A percentile compares a stretch with the other conserved stretches of the same genome.
These are phyloP conservation scores for Drosophila obscura DNA, from an alignment of 1,140 invertebrate genomes.

Conservation along the genomic window DNA sequence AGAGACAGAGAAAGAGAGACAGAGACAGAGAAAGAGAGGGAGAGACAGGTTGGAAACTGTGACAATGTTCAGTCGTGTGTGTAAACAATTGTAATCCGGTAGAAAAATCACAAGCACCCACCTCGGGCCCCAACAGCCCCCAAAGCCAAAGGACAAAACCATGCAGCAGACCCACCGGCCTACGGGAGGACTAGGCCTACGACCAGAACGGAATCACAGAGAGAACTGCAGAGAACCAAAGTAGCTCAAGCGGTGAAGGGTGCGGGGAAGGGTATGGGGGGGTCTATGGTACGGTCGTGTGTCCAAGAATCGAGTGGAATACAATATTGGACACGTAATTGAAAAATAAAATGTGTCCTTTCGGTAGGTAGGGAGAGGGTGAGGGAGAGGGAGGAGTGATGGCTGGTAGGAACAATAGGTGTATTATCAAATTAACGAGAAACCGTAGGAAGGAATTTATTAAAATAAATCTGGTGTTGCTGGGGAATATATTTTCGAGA, in stretches of 20 bases:
- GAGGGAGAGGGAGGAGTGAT: not conserved
- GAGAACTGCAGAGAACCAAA: constrained; percentile 4
- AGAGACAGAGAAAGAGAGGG: constrained; percentile 1
- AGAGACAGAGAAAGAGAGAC: constrained; percentile 8
- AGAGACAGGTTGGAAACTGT: constrained; percentile 67
- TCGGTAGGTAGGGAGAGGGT: too few species aligned
- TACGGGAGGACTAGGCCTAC: constrained; percentile 19
- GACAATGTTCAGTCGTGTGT: constrained; percentile 78
- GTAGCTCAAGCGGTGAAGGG: not conserved
- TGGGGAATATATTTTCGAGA: too few species aligned
- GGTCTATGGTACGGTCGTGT: too few species aligned
- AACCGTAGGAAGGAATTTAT: not conserved
- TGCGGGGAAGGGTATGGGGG: not conserved
- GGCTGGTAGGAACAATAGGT: not conserved
- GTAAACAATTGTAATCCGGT: constrained; percentile 79
- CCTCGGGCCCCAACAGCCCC: not conserved
- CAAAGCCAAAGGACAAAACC: constrained; percentile 45
- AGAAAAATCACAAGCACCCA: constrained; percentile 72
- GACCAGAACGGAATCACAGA: constrained; percentile 1
- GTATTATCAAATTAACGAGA: too few species aligned
- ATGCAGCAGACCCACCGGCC: constrained; percentile 19
- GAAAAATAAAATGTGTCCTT: constrained; percentile 3
- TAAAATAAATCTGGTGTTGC: not conserved
- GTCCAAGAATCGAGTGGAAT: constrained; percentile 17
- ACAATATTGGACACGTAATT: constrained; percentile 35